Evolutionary conservation across 2,888 invertebrate genomes (phyloP).

Genomic region (Tinea pellionella): DNA sequence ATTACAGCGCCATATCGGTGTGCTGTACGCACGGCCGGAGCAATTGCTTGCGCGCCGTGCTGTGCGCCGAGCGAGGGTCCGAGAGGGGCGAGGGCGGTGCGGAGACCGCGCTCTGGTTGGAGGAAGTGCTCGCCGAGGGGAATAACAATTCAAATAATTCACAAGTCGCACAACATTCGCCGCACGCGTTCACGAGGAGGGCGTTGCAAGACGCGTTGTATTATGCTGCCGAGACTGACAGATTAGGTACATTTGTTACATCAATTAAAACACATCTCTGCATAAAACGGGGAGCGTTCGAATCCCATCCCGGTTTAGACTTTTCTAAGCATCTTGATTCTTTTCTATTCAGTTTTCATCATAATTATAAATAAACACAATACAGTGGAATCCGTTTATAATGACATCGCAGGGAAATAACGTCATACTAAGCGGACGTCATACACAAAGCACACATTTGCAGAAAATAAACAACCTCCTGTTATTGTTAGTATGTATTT

Average conservation of each 20-base stretch:
- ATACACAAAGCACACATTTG: no score
- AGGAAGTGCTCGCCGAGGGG: conserved; percentile 92
- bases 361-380: no score
- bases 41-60: conserved; percentile 82
- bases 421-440: no score
- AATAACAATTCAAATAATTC: conserved; percentile 39
- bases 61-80: conserved; percentile 72
- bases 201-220: conserved; percentile 94
- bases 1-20: conserved; percentile 82
- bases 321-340: no score
- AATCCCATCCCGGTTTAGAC: no score
- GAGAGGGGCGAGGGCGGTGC: conserved; percentile 60
- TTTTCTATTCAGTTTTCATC: no score
- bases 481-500: no score
- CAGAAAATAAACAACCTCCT: no score
- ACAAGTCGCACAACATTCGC: conserved; percentile 34
- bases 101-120: conserved; percentile 82
- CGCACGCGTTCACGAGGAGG: conserved; percentile 77
- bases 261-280: neutral
- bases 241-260: conserved; percentile 79
- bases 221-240: conserved; percentile 91
- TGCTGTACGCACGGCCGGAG: conserved; percentile 91
- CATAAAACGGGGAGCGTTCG: no score
- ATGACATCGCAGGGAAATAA: no score
- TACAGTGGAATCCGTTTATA: no score